A percentile compares a stretch with the other conserved stretches of the same genome.
phyloP scores from a whole-genome alignment of 2,797 vertebrate genomes.

The Phaenicophaeus curvirostris region DNA sequence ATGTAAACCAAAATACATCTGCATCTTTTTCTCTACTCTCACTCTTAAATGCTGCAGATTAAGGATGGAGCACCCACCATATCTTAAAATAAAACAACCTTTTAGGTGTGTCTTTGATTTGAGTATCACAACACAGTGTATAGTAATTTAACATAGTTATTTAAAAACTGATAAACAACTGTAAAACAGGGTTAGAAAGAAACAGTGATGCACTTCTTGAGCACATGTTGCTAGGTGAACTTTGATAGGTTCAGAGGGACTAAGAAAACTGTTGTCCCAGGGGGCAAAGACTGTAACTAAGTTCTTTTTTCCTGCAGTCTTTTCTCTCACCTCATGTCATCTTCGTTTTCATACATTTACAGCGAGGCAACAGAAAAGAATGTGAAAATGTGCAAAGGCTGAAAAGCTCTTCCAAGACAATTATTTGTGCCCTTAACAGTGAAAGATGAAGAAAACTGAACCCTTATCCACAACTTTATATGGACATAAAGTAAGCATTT shows the following conservation, averaged over 20 bases:
- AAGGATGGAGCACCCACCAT: not conserved
- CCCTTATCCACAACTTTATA: not conserved
- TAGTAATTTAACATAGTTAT: not conserved
- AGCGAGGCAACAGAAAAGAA: not conserved
- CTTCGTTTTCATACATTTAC: not conserved
- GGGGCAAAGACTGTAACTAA: not conserved
- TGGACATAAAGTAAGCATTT: not conserved
- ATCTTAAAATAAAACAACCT: not conserved
- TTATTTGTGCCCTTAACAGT: not conserved
- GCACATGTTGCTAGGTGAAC: not conserved
- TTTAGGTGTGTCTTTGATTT: not conserved
- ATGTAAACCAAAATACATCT: not conserved
- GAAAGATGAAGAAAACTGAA: not conserved
- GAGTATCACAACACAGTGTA: not conserved
- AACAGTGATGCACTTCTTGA: not conserved
- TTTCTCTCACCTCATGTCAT: not conserved
- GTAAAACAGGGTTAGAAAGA: not conserved
- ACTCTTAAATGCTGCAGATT: not conserved
- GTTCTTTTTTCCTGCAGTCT: not conserved
- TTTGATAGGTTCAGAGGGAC: not conserved
- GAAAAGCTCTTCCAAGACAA: not conserved
- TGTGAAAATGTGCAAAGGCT: not conserved
- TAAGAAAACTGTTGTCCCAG: not conserved
- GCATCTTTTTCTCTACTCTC: not conserved
- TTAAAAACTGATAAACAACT: not conserved